These are phyloP conservation scores for Vombatus ursinus DNA, from an alignment of 2,113 vertebrate genomes.

Conservation along the genomic window DNA sequence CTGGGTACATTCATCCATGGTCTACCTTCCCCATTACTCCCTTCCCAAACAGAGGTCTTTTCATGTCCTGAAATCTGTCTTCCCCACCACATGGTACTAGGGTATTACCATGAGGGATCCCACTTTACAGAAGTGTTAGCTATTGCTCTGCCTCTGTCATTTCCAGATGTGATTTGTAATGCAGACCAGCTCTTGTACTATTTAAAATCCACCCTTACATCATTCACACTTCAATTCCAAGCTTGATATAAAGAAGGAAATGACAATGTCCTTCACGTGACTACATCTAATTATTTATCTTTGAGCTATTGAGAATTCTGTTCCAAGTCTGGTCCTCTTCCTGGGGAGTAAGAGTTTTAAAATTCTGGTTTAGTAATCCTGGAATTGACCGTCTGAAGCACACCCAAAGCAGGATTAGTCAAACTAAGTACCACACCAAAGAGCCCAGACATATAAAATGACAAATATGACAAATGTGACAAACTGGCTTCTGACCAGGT, in stretches of 20 bases:
- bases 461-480: neutral
- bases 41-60: neutral
- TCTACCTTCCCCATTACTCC: neutral
- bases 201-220: neutral
- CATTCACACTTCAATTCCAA: neutral
- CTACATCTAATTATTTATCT: neutral
- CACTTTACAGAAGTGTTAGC: neutral
- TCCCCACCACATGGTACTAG: neutral
- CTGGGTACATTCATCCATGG: neutral
- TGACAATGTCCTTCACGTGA: neutral
- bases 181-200: neutral
- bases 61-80: neutral
- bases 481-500: neutral
- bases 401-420: neutral
- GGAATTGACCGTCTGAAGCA: neutral
- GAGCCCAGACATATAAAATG: neutral
- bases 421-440: neutral
- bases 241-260: neutral
- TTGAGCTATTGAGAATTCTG: neutral
- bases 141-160: neutral
- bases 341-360: neutral
- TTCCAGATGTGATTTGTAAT: neutral
- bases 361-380: neutral
- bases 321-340: neutral
- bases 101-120: neutral